Base-by-base conservation (phyloP, 2,113 vertebrate genomes). In the Leiothrix lutea region DNA sequence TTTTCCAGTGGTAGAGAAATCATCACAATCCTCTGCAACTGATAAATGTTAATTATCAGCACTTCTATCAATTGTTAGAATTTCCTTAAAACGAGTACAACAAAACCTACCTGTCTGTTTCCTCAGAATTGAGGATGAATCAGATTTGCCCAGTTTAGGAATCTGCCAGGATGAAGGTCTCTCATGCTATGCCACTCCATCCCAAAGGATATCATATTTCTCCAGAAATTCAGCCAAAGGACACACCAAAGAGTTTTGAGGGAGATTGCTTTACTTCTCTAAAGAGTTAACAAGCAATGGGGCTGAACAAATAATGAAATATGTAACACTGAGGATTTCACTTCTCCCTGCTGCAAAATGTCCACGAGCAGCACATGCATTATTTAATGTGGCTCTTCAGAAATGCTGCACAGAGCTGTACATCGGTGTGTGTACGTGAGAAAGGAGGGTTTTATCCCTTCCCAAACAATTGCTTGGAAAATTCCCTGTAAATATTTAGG, bases 321-420 rank as follows among this genome's bases (percentile, higher is more conserved):
- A 57, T 45, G 17, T 58, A 85, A 53, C 50, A n/a, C 33, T 79
- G 36, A 72, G 58, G 35, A 73, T 90, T 92, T 92, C 64, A 62
- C 44, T 70, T 95, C 71, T 86, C 77, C 50, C 74, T 90, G n/a
- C 54, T 93, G 67, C 23, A 90, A 92, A 88, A 90, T n/a, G 35
- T 91, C 85, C 31, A 26, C 1, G 58, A 96, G 71, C 78, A 80
- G 79, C 66, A 85, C 58, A 77, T 92, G 35, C 74, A 80, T 95
- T 93, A 94, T 94, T 95, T 86, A 94, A 56, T 1, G 2, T 31
- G 48, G 47, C 35, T 89, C 24, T 85, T 85, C 61, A 81, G 54
- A 90, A 51, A 62, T 90, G 13, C 79, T 90, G 54, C 21, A 44
- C 3, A 7, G 58, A 90, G 57, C 64, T 70, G 28, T 56, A 66